These are phyloP conservation scores for Neodiprion lecontei DNA, from an alignment of 1,140 invertebrate species.

Conservation along the genomic window DNA sequence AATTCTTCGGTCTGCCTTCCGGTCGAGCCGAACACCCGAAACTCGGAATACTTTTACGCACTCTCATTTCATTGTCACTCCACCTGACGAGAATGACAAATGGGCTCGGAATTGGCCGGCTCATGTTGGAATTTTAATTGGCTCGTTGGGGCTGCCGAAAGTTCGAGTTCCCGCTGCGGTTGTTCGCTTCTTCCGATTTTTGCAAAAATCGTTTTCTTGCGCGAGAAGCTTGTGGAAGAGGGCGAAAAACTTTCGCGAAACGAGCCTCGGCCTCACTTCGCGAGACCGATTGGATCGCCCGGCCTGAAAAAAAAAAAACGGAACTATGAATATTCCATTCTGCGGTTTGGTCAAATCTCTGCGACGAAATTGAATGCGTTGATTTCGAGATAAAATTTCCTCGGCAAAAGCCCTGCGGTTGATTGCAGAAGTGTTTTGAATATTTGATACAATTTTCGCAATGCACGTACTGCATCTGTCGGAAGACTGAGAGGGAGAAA, in stretches of 20 bases:
- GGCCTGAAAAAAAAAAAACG: background rate
- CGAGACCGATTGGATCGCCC: too few species aligned
- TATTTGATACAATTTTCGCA: slow-evolving; percentile 1
- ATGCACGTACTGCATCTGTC: background rate
- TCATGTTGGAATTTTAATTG: slow-evolving; percentile 16
- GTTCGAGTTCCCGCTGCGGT: background rate
- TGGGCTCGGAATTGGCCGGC: slow-evolving; percentile 6
- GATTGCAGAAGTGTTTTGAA: background rate
- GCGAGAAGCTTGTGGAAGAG: background rate
- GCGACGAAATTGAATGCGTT: too few species aligned
- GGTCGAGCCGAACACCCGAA: slow-evolving; percentile 6
- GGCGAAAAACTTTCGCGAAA: too few species aligned
- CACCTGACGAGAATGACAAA: slow-evolving; percentile 28
- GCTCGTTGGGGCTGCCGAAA: slow-evolving; percentile 15
- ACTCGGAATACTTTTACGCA: slow-evolving; percentile 9
- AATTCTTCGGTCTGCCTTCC: slow-evolving; percentile 30
- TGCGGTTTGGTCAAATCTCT: too few species aligned
- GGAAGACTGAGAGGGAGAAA: background rate
- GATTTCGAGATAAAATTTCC: too few species aligned
- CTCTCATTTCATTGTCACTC: slow-evolving; percentile 25
- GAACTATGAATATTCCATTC: background rate
- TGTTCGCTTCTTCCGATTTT: background rate
- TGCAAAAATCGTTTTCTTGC: background rate
- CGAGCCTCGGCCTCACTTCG: too few species aligned
- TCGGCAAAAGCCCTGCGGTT: background rate